Evolutionary conservation across 1,140 invertebrate species (phyloP).

Genomic region (Tribolium madens): DNA sequence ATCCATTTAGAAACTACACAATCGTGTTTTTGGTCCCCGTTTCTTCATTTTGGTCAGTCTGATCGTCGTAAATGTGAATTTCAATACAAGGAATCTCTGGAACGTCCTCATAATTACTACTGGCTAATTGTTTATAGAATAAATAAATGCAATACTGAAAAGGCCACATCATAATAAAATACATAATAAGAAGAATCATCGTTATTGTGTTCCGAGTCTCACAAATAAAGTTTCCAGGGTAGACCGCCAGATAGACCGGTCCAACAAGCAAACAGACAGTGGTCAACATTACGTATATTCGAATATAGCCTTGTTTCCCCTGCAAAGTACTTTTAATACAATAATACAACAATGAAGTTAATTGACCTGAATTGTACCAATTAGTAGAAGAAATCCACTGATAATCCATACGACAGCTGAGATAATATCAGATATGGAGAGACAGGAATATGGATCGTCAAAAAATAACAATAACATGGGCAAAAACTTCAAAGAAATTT

Average conservation of each 20-base stretch:
- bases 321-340: conserved; percentile 11
- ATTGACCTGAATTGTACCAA: conserved; percentile 15
- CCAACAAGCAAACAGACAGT: conserved; percentile 1
- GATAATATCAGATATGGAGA: neutral
- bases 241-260: neutral
- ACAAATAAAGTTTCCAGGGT: neutral
- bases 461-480: conserved; percentile 2
- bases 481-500: neutral
- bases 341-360: neutral
- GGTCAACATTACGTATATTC: conserved; percentile 12
- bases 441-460: conserved; percentile 2
- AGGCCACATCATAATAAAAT: conserved; percentile 30
- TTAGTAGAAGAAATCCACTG: neutral
- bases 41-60: neutral
- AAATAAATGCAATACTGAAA: conserved; percentile 19
- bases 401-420: neutral
- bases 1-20: neutral
- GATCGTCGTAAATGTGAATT: neutral
- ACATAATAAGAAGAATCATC: conserved; percentile 10
- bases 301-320: neutral
- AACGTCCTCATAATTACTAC: neutral
- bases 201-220: conserved; percentile 13
- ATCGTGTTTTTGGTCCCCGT: neutral
- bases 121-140: conserved; percentile 20
- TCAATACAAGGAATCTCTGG: neutral